Base-by-base conservation (phyloP, 2,888 invertebrate genomes). In the Ametastegia equiseti region DNA sequence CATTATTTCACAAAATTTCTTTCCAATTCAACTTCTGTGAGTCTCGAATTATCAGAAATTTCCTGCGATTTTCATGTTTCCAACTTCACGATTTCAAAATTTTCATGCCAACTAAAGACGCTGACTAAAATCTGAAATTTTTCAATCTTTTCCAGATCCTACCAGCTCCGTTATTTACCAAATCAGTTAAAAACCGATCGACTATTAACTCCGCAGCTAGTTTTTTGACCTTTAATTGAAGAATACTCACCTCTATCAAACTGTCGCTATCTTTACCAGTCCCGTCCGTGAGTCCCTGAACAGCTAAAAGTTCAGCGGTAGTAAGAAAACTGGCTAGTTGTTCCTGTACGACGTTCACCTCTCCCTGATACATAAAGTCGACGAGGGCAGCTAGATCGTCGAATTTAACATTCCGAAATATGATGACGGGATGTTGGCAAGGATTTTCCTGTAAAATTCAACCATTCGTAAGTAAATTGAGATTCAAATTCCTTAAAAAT, bases 281-380 rank as follows among this genome's bases (percentile, higher is more conserved):
- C 81, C 92, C 92, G 88, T 95, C 95, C 69, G 96, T 96, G 83
- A 96, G 93, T 81, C 96, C 96, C 90, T 96, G 96, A 79, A 96
- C 95, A 86, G 96, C 95, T 86, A 96, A 92, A 83, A 96, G 92
- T 90, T 96, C 96, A 5, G 96, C 96, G 23, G 96, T 96, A 86
- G 95, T 95, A 77, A 96, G 93, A 92, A 96, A 96, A 82, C 96
- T 96, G 84, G 95, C 95, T 86, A 96, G 91, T 84, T 96, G 95
- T 89, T 96, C 96, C 90, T 96, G 96, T 86, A 95, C 94, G 65
- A 97, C 96, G 86, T 96, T 96, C 7, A 97, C 96, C 92, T 97
- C 96, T 81, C 97, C 97, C 88, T 93, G 95, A 88, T 97, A 97
- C 95, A 97, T 96, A 87, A 97, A 97, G 88, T 96, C 95, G 54